Evolutionary conservation across 2,888 invertebrate genomes (phyloP).

Genomic region (Eupithecia insigniata): DNA sequence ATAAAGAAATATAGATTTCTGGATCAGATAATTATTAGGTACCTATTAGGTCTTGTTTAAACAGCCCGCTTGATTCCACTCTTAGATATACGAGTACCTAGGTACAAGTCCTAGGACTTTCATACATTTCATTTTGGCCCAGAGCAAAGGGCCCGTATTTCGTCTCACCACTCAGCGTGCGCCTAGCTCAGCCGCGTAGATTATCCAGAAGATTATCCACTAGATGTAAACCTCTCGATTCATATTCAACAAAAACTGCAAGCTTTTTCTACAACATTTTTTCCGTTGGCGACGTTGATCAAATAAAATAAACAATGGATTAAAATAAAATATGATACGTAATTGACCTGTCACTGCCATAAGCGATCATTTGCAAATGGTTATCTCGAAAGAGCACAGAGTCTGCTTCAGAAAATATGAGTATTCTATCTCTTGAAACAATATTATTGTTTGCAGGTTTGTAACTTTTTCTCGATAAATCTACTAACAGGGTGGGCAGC

Average conservation of each 20-base stretch:
- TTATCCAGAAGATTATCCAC: neutral
- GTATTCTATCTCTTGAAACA: neutral
- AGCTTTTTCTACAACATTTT: neutral
- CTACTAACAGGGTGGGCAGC: neutral
- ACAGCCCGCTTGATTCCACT: neutral
- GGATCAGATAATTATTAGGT: too few species aligned
- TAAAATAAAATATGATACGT: neutral
- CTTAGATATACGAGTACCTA: neutral
- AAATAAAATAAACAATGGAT: neutral
- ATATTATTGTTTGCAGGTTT: neutral
- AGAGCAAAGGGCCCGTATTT: neutral
- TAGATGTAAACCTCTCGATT: neutral
- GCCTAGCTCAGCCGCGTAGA: neutral
- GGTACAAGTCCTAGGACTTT: neutral
- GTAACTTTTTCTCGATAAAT: neutral
- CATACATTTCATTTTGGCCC: neutral
- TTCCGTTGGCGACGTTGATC: neutral
- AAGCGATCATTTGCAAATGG: slow-evolving; percentile 7
- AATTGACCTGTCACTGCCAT: slow-evolving; percentile 7
- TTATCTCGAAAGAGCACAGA: slow-evolving; percentile 5
- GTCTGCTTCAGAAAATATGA: neutral
- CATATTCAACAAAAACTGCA: neutral
- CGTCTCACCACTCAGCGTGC: neutral
- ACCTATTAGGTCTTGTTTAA: neutral
- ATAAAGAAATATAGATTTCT: too few species aligned